Base-by-base conservation (phyloP, 1,140 invertebrate genomes). In the Hermetia illucens region DNA sequence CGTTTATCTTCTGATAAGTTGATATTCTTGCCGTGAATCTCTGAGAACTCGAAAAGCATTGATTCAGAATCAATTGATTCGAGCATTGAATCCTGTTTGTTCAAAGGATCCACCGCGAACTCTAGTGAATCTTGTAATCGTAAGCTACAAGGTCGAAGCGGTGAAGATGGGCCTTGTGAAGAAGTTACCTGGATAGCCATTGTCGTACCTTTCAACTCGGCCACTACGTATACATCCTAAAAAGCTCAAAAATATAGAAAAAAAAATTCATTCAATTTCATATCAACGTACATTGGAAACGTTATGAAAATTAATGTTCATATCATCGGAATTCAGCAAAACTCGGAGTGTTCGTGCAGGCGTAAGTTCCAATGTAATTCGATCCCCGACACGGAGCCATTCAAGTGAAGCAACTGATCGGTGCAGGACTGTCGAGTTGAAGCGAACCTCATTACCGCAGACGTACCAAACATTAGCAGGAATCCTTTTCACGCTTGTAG, bases 321-420 rank as follows among this genome's bases (percentile, higher is more conserved):
- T 71, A 50, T 90, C 84, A 60, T 85, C 79, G 1, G 82, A 81
- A 59, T 92, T 89, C 1, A 91, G 64, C 40, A 72, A 70, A 34
- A 76, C 67, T 32, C 72, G 71, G 0, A 81, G 62, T 22, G 67
- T 65, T 4, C 62, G 67, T 42, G 75, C 75, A 35, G 62, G 62
- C 12, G 66, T 75, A 47, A 67, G 68, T 48, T 79, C 74, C 10
- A 81, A 47, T 1, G 77, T 75, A 12, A 82, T 67, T 36, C 75
- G 69, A 55, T 81, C 84, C 1, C 82, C 82, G 2, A 75, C 68
- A 18, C 80, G 66, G 5, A 93, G 53, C 75, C 82, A 84, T 44
- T 85, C 79, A 34, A 90, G 67, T 38, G 76, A 83, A 0, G 80
- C 79, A 42, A 79, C 71, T 47, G 71, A 86, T 49, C 69, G 71